Base-by-base conservation (phyloP, 1,140 invertebrate genomes). In the Euwallacea similis region DNA sequence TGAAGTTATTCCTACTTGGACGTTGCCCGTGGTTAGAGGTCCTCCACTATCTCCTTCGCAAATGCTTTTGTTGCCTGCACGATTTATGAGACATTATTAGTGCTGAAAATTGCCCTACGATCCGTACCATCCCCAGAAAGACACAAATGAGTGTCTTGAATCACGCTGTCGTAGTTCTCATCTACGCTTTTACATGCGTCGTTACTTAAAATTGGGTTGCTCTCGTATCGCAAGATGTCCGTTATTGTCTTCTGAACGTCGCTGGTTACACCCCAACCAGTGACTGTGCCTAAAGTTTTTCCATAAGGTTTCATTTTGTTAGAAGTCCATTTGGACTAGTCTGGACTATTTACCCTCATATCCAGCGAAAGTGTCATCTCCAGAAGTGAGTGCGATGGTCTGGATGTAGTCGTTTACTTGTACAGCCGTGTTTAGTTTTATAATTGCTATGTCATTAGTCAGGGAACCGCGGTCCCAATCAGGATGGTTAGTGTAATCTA, bases 31-130 rank as follows among this genome's bases (percentile, higher is more conserved):
- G 88, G 93, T 92, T 6, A 95, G 76, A 0, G 93, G 92, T 41
- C 93, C 93, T 6, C 92, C 92, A 56, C 91, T 93, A 80, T 94
- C 93, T n/a, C 92, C 92, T 80, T 91, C 89, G 76, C 93, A 95
- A 7, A 91, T 88, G 77, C 94, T 92, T 77, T 54, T 62, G n/a
- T 60, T 69, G 10, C 60, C 62, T 56, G 10, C 11, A 43, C 4
- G 21, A 33, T 33, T 33, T 33, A 33, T 33, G 21, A 2, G 1
- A 4, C 4, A 33, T 33, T 33, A 33, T 33, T 33, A 4, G 21
- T 33, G 21, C 21, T 33, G 21, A 33, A 33, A 33, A 33, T 4
- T 6, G 50, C 21, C 4, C 21, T 15, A 10, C n/a, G 15, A 6
- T 33, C 46, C 56, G 21, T 62, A 69, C 65, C 65, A 1, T 62